phyloP scores from a whole-genome alignment of 2,888 invertebrate species.

The Shargacucullia verbasci region DNA sequence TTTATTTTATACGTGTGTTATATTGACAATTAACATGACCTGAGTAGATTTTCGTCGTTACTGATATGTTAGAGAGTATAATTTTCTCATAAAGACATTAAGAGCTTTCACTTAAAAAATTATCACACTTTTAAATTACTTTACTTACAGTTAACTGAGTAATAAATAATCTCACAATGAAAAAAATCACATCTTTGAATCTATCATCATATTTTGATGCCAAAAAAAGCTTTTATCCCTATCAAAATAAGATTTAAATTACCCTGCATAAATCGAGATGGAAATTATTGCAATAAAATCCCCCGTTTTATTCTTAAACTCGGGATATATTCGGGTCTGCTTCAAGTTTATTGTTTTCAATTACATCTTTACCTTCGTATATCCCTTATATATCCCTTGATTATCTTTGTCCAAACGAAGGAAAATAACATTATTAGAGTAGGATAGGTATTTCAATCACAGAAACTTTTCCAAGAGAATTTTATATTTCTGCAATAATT shows the following conservation, averaged over 20 bases:
- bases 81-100: no score
- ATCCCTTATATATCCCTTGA: conserved; percentile 29
- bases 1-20: no score
- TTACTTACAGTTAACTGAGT: no score
- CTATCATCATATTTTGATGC: background rate
- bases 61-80: no score
- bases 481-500: conserved; percentile 28
- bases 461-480: conserved; percentile 33
- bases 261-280: conserved; percentile 15
- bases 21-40: no score
- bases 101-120: no score
- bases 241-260: conserved; percentile 29
- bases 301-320: conserved; percentile 27
- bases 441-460: conserved; percentile 44
- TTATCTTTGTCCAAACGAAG: conserved; percentile 27
- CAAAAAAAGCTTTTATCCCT: background rate
- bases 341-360: conserved; percentile 63
- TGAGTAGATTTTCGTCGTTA: no score
- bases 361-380: conserved; percentile 53
- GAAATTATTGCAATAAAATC: conserved; percentile 30
- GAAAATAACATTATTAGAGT: conserved; percentile 30
- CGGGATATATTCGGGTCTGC: conserved; percentile 27
- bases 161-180: no score
- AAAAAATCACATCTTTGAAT: background rate
- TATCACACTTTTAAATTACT: no score